Evolutionary conservation across 2,113 vertebrate genomes (phyloP).

Genomic region (Nansenia antarctica): DNA sequence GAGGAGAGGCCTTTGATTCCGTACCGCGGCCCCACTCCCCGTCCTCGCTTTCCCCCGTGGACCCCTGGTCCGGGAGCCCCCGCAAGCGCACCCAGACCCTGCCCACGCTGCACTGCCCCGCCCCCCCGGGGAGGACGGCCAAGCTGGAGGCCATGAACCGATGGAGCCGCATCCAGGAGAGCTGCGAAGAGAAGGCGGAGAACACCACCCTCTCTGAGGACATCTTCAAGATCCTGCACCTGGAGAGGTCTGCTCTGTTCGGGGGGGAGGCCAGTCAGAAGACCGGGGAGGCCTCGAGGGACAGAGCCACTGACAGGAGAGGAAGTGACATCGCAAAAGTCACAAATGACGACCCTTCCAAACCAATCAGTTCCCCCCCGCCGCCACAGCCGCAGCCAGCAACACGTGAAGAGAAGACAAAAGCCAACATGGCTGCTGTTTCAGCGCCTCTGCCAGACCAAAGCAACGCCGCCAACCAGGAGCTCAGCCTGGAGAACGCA

Average conservation of each 20-base stretch:
- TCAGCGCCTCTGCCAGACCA: slow-evolving; percentile 31
- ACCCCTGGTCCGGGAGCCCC: slow-evolving; percentile 66
- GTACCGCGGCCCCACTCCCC: not conserved
- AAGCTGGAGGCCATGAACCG: slow-evolving; percentile 62
- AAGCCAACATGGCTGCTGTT: slow-evolving; percentile 4
- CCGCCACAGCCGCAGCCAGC: not conserved
- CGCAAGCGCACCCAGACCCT: slow-evolving; percentile 94
- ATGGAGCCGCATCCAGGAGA: slow-evolving; percentile 64
- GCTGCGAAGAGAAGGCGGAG: slow-evolving; percentile 72
- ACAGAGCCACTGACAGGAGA: slow-evolving; percentile 20
- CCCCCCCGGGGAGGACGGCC: slow-evolving; percentile 39
- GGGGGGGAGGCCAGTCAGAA: slow-evolving; percentile 11
- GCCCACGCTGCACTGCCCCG: slow-evolving; percentile 76
- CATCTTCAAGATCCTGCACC: slow-evolving; percentile 79
- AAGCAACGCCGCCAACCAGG: slow-evolving; percentile 33
- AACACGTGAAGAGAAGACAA: slow-evolving; percentile 15
- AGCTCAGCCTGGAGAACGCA: slow-evolving; percentile 18
- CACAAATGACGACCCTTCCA: slow-evolving; percentile 24
- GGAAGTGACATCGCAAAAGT: slow-evolving; percentile 43
- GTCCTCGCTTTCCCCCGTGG: slow-evolving; percentile 11
- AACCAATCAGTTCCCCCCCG: slow-evolving; percentile 11
- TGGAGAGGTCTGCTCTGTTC: slow-evolving; percentile 57
- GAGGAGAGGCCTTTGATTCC: no score
- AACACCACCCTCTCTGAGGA: slow-evolving; percentile 83
- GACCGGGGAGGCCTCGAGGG: slow-evolving; percentile 44